Base-by-base conservation (phyloP, 2,888 invertebrate genomes). In the Machimus rusticus region DNA sequence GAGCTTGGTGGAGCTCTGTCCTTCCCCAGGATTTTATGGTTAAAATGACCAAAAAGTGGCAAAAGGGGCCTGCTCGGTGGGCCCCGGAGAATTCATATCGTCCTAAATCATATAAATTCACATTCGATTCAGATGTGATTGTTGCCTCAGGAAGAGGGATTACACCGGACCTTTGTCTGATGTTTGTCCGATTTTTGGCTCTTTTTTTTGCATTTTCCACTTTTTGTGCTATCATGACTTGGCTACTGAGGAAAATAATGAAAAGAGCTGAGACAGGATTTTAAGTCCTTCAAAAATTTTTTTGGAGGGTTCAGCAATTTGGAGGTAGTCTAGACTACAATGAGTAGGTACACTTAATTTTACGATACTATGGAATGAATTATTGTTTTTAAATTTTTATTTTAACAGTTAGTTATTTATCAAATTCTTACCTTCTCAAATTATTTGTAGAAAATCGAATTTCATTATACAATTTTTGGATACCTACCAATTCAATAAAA, bases 21-120 rank as follows among this genome's bases (percentile, higher is more conserved):
- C 23, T n/a, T 23, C 28, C 46, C 39, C 43, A 8, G 14, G 46
- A 79, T 79, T 43, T 79, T 34, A 19, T 79, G 43, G 39, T 43
- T 39, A 79, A 37, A 79, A 12, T 84, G 84, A 31, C 39, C 57
- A 74, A 81, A 87, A 87, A 84, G 84, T 31, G 51, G 23, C 46
- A 19, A 57, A 19, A 19, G 57, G 57, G 57, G 57, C 23, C 19
- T 23, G 57, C 6, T 57, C 57, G 6, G 86, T 46, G 9, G 51
- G 87, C 74, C 74, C 76, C 28, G 82, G 86, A 88, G 81, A 88
- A 87, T 82, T 88, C 88, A 88, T 87, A 88, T 88, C 88, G 82
- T 87, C 66, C 88, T 88, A 88, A 88, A 87, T 88, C 88, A 88
- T 88, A 57, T 57, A 87, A 88, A 88, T 88, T 88, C 87, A 88